Base-by-base conservation (phyloP, 2,797 vertebrate species). In the Epinephelus awoara region DNA sequence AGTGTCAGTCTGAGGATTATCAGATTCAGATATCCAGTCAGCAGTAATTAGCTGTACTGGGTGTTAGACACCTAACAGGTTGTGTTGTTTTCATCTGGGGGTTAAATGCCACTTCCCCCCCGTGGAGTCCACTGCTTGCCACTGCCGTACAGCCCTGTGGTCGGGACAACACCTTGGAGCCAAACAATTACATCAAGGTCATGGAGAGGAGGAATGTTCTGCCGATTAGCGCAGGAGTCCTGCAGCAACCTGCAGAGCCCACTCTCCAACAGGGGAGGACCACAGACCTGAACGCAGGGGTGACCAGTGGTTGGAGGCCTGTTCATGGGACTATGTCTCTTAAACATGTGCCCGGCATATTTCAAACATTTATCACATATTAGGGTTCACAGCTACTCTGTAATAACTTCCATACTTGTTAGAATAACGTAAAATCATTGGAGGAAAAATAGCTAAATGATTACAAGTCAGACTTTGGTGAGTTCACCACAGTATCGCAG, bases 121-220 rank as follows among this genome's bases (percentile, higher is more conserved):
- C 40, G 12, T 19, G 21, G 68, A 86, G 77, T 46, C 70, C 77
- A 64, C 67, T 54, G 88, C 84, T 62, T 3, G 67, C 82, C 66
- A 15, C 82, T 34, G 71, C 83, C 77, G 84, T 66, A 69, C 80
- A 72, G 87, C 77, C 40, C 84, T 69, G 88, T 72, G 85, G 76
- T 74, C 76, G 65, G 88, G 79, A 88, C 89, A 82, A 92, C 91
- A 87, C 93, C 92, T 93, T 12, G 19, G 77, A 94, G 93, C 89
- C 93, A 92, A 87, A 89, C 93, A 86, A 92, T 94, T 94, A 92
- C 90, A 91, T 71, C 90, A 92, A 94, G 94, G 93, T 94, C 93
- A 91, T 90, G 93, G 91, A 93, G 91, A 92, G 79, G 85, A 93
- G 92, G 92, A 94, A 94, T 94, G 91, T 84, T 79, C 68, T 66